A percentile compares a stretch with the other conserved stretches of the same genome.
These are phyloP conservation scores for Chionodraco myersi DNA, from an alignment of 2,113 vertebrate genomes.

Conservation along the genomic window DNA sequence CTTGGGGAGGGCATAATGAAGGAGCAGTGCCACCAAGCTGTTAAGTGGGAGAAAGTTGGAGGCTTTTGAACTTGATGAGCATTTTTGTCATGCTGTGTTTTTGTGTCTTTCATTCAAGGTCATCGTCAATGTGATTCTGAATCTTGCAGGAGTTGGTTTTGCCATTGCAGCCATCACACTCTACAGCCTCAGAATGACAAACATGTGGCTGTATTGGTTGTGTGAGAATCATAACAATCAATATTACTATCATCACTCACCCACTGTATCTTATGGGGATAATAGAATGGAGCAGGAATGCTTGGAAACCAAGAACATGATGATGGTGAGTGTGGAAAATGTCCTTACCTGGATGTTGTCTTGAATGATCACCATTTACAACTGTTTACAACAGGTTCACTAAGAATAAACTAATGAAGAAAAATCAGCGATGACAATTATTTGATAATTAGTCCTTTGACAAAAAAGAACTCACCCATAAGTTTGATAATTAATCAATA, in stretches of 20 bases:
- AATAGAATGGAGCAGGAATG: not conserved
- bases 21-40: not conserved
- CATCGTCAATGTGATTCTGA: slow-evolving; percentile 57
- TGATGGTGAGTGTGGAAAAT: slow-evolving; percentile 14
- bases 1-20: not conserved
- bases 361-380: not conserved
- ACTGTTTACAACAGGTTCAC: not conserved
- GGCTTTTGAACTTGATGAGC: not conserved
- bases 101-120: slow-evolving; percentile 55
- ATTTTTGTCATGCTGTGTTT: not conserved
- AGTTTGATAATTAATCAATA: not conserved
- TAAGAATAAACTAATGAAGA: not conserved
- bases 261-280: not conserved
- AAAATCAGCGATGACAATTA: not conserved
- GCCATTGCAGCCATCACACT: slow-evolving; percentile 67
- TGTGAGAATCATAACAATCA: not conserved
- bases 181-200: slow-evolving; percentile 13
- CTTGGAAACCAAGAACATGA: fast-evolving
- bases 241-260: fast-evolving
- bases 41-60: not conserved
- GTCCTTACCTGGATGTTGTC: not conserved
- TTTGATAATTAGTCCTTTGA: not conserved
- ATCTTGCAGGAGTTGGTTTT: slow-evolving; percentile 53
- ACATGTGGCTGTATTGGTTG: fast-evolving
- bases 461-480: too few species aligned